A percentile compares a stretch with the other conserved stretches of the same genome.
Evolutionary conservation across 2,888 invertebrate genomes (phyloP).

Genomic region (Conchocele bisecta): DNA sequence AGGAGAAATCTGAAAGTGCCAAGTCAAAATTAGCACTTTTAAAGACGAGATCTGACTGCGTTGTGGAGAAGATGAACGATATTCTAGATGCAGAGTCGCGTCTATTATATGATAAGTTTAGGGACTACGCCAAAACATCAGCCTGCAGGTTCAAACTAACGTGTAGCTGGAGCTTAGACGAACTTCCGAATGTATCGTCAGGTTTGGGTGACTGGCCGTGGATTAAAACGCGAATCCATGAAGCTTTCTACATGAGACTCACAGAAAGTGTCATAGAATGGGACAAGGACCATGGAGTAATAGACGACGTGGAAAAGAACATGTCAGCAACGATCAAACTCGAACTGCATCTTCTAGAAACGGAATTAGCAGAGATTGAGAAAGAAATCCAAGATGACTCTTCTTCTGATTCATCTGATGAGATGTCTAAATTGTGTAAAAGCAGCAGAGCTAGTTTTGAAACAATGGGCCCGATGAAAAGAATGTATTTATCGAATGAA

Average conservation of each 20-base stretch:
- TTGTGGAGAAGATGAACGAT: conserved; percentile 37
- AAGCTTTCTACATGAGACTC: conserved; percentile 50
- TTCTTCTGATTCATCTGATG: conserved; percentile 14
- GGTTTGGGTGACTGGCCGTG: conserved; percentile 50
- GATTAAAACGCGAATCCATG: conserved; percentile 47
- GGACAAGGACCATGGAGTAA: conserved; percentile 53
- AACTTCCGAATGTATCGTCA: conserved; percentile 48
- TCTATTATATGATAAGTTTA: conserved; percentile 32
- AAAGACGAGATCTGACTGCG: conserved; percentile 39
- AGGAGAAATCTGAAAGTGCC: conserved; percentile 49
- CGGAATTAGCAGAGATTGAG: conserved; percentile 61
- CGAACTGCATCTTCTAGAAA: conserved; percentile 60
- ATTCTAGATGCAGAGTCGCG: conserved; percentile 39
- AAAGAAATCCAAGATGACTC: conserved; percentile 51
- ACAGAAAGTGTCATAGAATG: conserved; percentile 48
- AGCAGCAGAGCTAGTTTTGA: no score
- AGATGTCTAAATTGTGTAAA: conserved; percentile 13
- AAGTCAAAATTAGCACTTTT: conserved; percentile 52
- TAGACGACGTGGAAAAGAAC: conserved; percentile 40
- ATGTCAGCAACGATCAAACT: conserved; percentile 49
- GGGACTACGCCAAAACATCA: conserved; percentile 27
- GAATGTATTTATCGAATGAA: conserved; percentile 13
- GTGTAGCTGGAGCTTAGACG: conserved; percentile 42
- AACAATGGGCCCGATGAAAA: no score
- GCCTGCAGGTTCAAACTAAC: conserved; percentile 38